Evolutionary conservation across 2,888 invertebrate genomes (phyloP).

Genomic region (Mystacides longicornis): DNA sequence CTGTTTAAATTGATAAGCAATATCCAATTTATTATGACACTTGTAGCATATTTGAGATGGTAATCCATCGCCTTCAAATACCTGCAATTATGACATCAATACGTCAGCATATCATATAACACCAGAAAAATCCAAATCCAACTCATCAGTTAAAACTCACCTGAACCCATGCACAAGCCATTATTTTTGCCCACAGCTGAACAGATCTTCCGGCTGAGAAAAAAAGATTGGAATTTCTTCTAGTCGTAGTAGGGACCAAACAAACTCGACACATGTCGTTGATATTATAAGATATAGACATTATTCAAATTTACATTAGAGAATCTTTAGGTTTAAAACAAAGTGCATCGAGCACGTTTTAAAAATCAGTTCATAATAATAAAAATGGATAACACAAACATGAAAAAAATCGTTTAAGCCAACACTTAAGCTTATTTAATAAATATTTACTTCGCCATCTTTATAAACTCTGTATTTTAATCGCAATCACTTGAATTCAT

Average conservation of each 20-base stretch:
- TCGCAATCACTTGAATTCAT: too few relatives aligned
- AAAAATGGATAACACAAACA: too few relatives aligned
- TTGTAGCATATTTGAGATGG: slow-evolving; percentile 26
- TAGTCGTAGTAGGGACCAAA: slow-evolving; percentile 19
- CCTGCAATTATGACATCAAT: slow-evolving; percentile 13
- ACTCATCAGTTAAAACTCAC: slow-evolving; percentile 8
- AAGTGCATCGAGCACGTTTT: too few relatives aligned
- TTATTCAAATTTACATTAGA: too few relatives aligned
- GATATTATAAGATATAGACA: slow-evolving; percentile 21
- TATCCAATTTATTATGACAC: slow-evolving; percentile 25
- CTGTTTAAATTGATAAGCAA: slow-evolving; percentile 27
- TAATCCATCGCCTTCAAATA: slow-evolving; percentile 26
- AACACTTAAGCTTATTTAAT: too few relatives aligned
- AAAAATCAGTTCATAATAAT: too few relatives aligned
- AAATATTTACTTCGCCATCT: too few relatives aligned
- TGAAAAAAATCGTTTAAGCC: too few relatives aligned
- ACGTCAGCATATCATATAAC: background rate
- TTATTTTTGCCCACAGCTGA: slow-evolving; percentile 25
- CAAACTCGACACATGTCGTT: slow-evolving; percentile 23
- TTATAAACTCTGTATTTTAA: too few relatives aligned
- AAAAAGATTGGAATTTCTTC: slow-evolving; percentile 25
- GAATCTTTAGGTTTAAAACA: too few relatives aligned
- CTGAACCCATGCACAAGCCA: slow-evolving; percentile 28
- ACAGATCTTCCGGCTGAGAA: slow-evolving; percentile 24
- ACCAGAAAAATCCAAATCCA: too few relatives aligned